These are phyloP conservation scores for western clawed frog (Xenopus tropicalis) DNA, from an alignment of 2,113 vertebrate genomes.

Conservation along the genomic window DNA sequence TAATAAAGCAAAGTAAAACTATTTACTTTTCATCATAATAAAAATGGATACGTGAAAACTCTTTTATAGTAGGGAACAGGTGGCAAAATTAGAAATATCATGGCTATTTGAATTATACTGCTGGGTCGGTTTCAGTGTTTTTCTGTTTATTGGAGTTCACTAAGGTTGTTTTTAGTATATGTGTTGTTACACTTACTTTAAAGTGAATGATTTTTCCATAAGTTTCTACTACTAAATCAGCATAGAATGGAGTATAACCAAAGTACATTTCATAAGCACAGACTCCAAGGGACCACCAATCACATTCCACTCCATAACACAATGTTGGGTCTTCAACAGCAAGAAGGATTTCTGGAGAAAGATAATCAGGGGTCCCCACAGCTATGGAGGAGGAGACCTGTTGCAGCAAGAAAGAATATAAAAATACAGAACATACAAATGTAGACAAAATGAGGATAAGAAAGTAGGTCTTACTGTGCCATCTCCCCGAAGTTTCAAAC, in stretches of 20 bases:
- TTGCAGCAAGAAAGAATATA: background rate
- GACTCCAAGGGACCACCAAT: slow-evolving; percentile 87
- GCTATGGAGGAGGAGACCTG: slow-evolving; percentile 75
- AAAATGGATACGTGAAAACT: too few relatives aligned
- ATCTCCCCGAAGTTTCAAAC: slow-evolving; percentile 69
- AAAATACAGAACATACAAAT: background rate
- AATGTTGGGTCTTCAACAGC: slow-evolving; percentile 65
- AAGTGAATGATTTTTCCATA: slow-evolving; percentile 84
- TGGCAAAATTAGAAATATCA: too few relatives aligned
- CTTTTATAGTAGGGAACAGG: too few relatives aligned
- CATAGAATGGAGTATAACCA: slow-evolving; percentile 80
- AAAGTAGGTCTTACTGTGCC: slow-evolving; percentile 66
- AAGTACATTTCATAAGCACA: slow-evolving; percentile 84
- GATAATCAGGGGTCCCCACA: slow-evolving; percentile 82
- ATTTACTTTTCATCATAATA: too few relatives aligned
- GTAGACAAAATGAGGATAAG: background rate
- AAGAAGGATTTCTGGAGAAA: slow-evolving; percentile 82
- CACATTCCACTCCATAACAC: slow-evolving; percentile 77
- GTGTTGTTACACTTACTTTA: slow-evolving; percentile 58
- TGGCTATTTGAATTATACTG: too few relatives aligned
- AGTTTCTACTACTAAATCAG: slow-evolving; percentile 74
- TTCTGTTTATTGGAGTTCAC: too few relatives aligned
- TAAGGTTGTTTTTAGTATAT: background rate
- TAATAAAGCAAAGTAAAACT: too few relatives aligned
- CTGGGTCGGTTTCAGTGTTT: too few relatives aligned